Base-by-base conservation (phyloP, 64 coral and sea anemone genomes). In the Montipora capricornis region DNA sequence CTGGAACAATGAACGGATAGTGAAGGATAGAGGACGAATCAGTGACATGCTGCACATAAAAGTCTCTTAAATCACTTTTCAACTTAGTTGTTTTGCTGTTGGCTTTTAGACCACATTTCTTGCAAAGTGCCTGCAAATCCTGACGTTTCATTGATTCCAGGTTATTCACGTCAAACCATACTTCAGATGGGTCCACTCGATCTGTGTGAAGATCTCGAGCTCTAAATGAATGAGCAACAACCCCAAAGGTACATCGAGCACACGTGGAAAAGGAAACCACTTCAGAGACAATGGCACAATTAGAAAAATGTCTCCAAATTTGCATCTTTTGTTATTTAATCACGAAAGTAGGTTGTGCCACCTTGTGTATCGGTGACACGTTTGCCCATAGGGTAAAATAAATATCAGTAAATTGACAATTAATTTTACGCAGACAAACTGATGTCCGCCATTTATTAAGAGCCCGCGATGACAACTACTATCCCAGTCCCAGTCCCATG, bases 81-180 rank as follows among this genome's bases (percentile, higher is more conserved):
- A 99, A 75, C 44, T 68, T 80, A 10, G 47, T 8, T 5, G 92
- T 93, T 55, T 89, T 99, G 16, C 67, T 91, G 44, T 81, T 94
- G 9, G 98, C 98, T 44, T 87, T 93, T 49, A 99, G 89, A 4
- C 89, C 79, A 87, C 96, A 88, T 86, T 90, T 92, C 48, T 96
- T 94, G 86, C 95, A 96, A 47, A 96, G 46, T 12, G 68, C 74
- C 75, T 99, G 98, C 7, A 99, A 87, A 68, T 99, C 94, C 75
- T 88, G 85, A 29, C 92, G 95, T 19, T 90, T 80, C 89, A 99
- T 82, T 22, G 10, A 55, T 50, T 83, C 49, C 60, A 96, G 51
- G 2, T 89, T 80, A 2, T 74, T 64, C 16, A 89, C 16, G 49
- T 92, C 70, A 66, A 96, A 99, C 98, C 98, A 99, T n/a, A 80